Conservation (phyloP, 2,797 vertebrate genomes). For the Acomys russatus region DNA sequence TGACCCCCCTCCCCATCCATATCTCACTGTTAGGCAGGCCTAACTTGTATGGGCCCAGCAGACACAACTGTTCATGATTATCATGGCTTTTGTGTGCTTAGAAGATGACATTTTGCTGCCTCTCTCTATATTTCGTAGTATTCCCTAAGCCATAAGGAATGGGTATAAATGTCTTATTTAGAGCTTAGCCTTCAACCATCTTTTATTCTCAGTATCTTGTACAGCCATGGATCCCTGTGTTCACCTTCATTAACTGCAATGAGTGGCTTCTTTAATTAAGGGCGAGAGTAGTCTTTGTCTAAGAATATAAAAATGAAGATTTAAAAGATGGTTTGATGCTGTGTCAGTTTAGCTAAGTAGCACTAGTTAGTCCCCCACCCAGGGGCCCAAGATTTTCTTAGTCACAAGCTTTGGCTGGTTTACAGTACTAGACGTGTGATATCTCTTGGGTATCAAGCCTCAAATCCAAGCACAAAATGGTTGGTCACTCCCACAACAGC, state of each 20-base stretch:
- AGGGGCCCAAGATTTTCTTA: neutral
- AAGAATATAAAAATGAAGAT: neutral
- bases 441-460: too few relatives aligned
- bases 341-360: neutral
- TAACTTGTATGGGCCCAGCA: neutral
- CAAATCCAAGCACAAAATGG: too few relatives aligned
- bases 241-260: neutral
- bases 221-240: neutral
- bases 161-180: neutral
- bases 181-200: neutral
- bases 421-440: neutral
- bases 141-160: neutral
- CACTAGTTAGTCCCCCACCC: neutral
- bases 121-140: neutral
- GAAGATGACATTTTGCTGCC: neutral
- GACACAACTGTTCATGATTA: neutral
- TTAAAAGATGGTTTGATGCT: neutral
- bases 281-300: neutral
- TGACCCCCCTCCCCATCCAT: neutral
- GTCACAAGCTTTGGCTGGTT: neutral
- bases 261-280: neutral
- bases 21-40: neutral
- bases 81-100: neutral
- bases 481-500: neutral
- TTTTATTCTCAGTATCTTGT: neutral